A percentile compares a stretch with the other conserved stretches of the same genome.
These are phyloP conservation scores for Bos taurus DNA, from an alignment of 2,113 vertebrate genomes.

Conservation along the genomic window ARS-UCD2.0 NC_037344.1:18476501-18477000, in stretches of 20 bases:
- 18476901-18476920: background rate
- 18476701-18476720: background rate
- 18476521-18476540: background rate
- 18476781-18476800: background rate
- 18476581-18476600: background rate
- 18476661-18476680: background rate
- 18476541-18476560: background rate
- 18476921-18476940: background rate
- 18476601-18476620: background rate
- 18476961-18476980: background rate
- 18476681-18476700: background rate
- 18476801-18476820: background rate
- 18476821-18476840: background rate
- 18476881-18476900: background rate
- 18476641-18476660: background rate
- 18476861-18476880: background rate
- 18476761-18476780: background rate
- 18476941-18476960: background rate
- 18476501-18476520: background rate
- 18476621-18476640: background rate
- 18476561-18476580: background rate
- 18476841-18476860: background rate
- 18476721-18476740: background rate
- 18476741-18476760: background rate
- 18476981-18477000: background rate